Evolutionary conservation across 2,113 vertebrate genomes (phyloP).

Genomic region (Isichthys henryi): DNA sequence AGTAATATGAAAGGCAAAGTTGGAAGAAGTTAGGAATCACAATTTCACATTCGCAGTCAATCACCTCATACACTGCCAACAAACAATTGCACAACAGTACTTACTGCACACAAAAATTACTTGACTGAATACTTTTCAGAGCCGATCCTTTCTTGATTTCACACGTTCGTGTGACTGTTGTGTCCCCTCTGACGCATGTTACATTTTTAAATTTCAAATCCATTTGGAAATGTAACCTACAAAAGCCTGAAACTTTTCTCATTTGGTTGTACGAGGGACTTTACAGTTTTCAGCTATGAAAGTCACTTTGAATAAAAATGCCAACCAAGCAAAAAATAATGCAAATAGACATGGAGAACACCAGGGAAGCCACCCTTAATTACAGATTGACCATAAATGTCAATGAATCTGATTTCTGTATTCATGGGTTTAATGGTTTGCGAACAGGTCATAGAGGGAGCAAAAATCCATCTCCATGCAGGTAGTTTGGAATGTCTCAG

Average conservation of each 20-base stretch:
- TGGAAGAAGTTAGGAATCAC: background rate
- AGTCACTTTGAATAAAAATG: background rate
- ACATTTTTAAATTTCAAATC: background rate
- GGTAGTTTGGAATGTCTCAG: background rate
- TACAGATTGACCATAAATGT: constrained; percentile 5
- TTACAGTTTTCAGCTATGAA: background rate
- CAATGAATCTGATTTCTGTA: background rate
- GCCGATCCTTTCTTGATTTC: background rate
- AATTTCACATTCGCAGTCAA: background rate
- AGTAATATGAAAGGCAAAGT: background rate
- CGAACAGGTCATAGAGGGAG: background rate
- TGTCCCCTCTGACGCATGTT: background rate
- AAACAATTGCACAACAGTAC: background rate
- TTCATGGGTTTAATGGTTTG: background rate
- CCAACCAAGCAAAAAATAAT: constrained; percentile 3
- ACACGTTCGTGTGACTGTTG: background rate
- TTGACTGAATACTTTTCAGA: background rate
- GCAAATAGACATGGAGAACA: background rate
- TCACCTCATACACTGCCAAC: background rate
- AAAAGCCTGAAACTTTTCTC: background rate
- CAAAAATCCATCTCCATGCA: background rate
- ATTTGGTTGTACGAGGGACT: background rate
- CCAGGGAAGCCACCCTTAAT: background rate
- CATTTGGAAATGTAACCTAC: background rate
- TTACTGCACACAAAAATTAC: background rate